Evolutionary conservation across 2,113 vertebrate species (phyloP), one percentile per base, ranked within the genome.

Genomic region (Bos javanicus): DNA sequence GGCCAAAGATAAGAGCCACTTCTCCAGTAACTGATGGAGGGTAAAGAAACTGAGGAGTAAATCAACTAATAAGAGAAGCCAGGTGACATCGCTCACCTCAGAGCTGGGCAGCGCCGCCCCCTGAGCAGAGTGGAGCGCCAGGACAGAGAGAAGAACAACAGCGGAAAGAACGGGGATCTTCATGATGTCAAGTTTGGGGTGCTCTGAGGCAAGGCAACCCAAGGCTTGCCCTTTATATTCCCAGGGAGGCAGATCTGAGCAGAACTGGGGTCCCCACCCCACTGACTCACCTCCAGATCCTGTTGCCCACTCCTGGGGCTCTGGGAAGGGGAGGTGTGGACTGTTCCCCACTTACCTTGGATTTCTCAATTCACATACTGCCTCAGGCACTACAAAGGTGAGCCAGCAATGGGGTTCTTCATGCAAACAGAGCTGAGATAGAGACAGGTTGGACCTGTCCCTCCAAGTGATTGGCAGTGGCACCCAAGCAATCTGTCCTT

Each of bases 371-470:
- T 36, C 82, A 13, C 83, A 28, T 56, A 56, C 91, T 62, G 91
- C 97, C 94, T 88, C 21, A 43, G 90, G 98, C 84, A n/a, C 48
- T 92, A 9, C 30, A 78, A 76, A 97, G 97, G 46, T 74, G 60
- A 93, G 94, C 71, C 71, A 16, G 92, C 62, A 30, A 59, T 84
- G 87, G 78, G 25, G 19, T 64, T 85, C 74, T 84, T 92, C 83
- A 50, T 46, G 85, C 67, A 71, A 25, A 28, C 17, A 92, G 46
- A 50, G 39, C 46, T 62, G 92, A 54, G 52, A n/a, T 25, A 23
- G 76, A 82, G 97, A 96, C 98, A 96, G 91, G 98, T 98, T 57
- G 64, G 85, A 96, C 98, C 97, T 97, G 98, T 98, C 97, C 89
- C 93, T 94, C 67, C 26, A 1, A 78, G 28, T 28, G 85, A 64